phyloP scores from a whole-genome alignment of 2,113 vertebrate genomes.

The Delphinus delphis region DNA sequence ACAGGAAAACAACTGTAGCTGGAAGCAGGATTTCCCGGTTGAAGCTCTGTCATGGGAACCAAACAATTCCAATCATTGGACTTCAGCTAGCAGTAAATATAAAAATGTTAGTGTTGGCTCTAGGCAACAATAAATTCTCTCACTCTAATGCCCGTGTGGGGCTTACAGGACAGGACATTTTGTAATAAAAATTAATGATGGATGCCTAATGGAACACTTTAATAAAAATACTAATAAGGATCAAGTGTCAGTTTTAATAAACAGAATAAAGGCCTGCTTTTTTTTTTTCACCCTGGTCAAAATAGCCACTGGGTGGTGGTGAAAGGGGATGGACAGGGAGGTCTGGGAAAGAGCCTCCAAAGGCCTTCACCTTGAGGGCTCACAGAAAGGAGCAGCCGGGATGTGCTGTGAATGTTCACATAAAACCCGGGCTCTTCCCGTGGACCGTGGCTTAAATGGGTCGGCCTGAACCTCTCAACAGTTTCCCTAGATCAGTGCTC shows the following conservation, averaged over 20 bases:
- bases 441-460: accelerated
- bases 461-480: accelerated
- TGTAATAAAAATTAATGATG: background rate
- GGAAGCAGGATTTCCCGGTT: conserved; percentile 82
- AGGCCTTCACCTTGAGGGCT: too few relatives aligned
- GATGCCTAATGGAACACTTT: background rate
- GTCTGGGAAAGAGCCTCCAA: accelerated
- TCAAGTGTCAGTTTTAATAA: background rate
- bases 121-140: too few relatives aligned
- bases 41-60: conserved; percentile 82
- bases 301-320: background rate
- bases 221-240: background rate
- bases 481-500: accelerated
- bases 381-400: background rate
- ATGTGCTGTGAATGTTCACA: accelerated
- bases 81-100: conserved; percentile 79
- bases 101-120: background rate
- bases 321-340: too few relatives aligned
- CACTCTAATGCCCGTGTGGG: accelerated
- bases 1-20: conserved; percentile 87
- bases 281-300: background rate
- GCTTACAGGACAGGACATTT: background rate
- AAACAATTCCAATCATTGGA: conserved; percentile 86
- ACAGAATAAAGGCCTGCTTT: background rate
- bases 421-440: background rate